Conservation (phyloP, 2,113 vertebrate genomes). For the Globicephala melas region DNA sequence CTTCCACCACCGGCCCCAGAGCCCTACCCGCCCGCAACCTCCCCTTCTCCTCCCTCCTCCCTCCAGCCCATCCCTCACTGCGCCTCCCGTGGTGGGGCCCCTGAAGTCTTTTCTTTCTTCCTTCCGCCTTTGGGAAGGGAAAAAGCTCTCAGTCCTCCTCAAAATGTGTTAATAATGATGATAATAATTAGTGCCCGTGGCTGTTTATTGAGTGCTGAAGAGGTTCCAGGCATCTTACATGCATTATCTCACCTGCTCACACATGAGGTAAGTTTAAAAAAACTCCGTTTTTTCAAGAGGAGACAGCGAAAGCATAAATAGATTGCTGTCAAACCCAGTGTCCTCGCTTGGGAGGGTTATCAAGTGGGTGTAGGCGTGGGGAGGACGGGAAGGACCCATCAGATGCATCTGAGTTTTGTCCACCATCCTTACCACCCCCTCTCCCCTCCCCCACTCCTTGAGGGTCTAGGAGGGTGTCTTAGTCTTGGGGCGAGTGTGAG, state of each 20-base stretch:
- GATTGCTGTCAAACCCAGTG: background rate
- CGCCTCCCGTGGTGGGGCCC: background rate
- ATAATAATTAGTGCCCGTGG: background rate
- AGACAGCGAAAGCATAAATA: background rate
- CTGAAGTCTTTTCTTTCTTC: background rate
- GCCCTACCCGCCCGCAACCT: background rate
- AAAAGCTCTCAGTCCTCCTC: background rate
- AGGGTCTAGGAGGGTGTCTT: background rate
- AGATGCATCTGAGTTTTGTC: background rate
- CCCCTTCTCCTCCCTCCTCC: background rate
- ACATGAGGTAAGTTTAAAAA: background rate
- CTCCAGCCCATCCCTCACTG: background rate
- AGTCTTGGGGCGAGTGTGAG: background rate
- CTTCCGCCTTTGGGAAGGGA: background rate
- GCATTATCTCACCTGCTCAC: background rate
- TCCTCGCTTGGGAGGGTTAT: background rate
- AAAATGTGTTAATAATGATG: background rate
- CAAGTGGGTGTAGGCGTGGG: background rate
- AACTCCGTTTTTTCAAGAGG: background rate
- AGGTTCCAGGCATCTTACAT: background rate
- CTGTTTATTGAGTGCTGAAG: background rate
- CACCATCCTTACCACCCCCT: background rate
- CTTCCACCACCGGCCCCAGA: rapidly evolving
- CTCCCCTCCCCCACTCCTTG: background rate
- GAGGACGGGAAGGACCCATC: background rate